These are phyloP conservation scores for Anabacerthia variegaticeps DNA, from an alignment of 2,797 vertebrate genomes.

Conservation along the genomic window DNA sequence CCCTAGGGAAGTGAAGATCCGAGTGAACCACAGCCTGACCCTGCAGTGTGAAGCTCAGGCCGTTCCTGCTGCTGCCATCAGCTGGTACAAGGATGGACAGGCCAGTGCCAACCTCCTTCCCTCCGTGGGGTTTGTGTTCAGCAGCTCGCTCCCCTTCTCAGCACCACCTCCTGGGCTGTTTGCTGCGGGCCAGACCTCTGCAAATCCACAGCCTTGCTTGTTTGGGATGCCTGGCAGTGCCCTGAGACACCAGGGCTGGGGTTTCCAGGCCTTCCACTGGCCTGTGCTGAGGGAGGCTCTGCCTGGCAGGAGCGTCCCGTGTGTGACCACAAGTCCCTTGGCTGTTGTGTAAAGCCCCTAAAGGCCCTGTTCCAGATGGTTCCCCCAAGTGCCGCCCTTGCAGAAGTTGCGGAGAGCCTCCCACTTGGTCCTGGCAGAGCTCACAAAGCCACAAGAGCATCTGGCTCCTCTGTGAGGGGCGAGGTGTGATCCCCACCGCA, in stretches of 20 bases:
- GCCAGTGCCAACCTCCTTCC: conserved; percentile 72
- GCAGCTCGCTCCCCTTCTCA: no score
- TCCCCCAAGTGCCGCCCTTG: background rate
- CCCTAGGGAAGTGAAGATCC: conserved; percentile 93
- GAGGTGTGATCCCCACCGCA: background rate
- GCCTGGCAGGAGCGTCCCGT: background rate
- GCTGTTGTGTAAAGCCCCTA: background rate
- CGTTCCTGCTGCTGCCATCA: conserved; percentile 85
- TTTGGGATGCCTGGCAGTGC: background rate
- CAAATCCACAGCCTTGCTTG: background rate
- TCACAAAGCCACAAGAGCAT: conserved; percentile 20
- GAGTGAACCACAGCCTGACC: conserved; percentile 89
- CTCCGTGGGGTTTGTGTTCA: background rate
- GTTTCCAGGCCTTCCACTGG: background rate
- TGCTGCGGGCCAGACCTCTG: background rate
- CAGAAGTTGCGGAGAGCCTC: background rate
- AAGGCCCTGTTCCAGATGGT: background rate
- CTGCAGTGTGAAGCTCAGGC: conserved; percentile 92
- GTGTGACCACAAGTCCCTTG: background rate
- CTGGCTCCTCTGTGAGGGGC: background rate
- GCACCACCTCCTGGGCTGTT: background rate
- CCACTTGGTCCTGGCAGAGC: background rate
- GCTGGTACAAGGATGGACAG: conserved; percentile 98
- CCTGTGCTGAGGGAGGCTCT: background rate
- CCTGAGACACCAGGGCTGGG: background rate